Evolutionary conservation across 2,113 vertebrate genomes (phyloP), one percentile per base, ranked within the genome.

Genomic region (Alethe diademata): DNA sequence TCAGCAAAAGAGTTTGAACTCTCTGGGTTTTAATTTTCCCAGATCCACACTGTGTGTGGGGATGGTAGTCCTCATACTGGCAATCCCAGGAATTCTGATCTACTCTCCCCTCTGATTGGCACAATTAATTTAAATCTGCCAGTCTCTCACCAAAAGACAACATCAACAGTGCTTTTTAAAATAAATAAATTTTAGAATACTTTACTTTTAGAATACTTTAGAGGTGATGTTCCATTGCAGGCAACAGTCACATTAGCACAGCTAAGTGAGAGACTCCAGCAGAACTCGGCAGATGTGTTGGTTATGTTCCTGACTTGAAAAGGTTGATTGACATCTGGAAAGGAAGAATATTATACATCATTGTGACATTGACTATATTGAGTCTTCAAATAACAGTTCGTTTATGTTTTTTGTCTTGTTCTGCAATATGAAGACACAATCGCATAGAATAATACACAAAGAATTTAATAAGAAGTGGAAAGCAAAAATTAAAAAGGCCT

Each of bases 261-360:
- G 24, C 1, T 0, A 11, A 38, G 1, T 5, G 24, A 19, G 0
- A 1, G 0, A 4, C 0, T 5, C 69, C 33, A 5, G 8, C 36
- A 64, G 2, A 96, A 2, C 0, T 0, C 0, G 45, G 38, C 88
- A 67, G 4, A 35, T 14, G 10, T 71, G n/a, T 0, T 0, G 4
- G 1, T 6, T 43, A 0, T 0, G 0, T 3, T 0, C 2, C 0
- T 0, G 19, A 57, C 14, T 14, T 2, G 0, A 3, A 86, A 6
- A 78, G 1, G 3, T 6, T 5, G 0, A 0, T 0, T 0, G 1
- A 0, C 2, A 1, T 1, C 95, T 96, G 84, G 36, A 93, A 94
- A 78, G 13, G 28, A 84, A 86, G 51, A 70, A 71, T 38, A 78
- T 38, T 33, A 36, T 20, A 47, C 9, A 35, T 73, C 16, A 83